Conservation (phyloP, 2,797 vertebrate genomes). For the Etheostoma perlongum region DNA sequence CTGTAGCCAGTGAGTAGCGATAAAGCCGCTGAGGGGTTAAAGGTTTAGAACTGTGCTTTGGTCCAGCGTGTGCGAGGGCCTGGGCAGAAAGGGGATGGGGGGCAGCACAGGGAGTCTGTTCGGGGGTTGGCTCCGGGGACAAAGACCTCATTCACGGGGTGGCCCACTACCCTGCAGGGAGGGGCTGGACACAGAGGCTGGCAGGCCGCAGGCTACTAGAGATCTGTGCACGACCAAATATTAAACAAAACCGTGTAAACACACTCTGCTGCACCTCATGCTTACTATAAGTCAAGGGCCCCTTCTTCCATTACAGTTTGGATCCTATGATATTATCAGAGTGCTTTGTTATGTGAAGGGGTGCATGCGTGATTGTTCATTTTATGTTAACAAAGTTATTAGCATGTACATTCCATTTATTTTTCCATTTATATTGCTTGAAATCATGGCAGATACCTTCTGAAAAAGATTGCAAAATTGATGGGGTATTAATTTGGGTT, state of each 20-base stretch:
- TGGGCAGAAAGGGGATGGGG: conserved; percentile 54
- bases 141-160: conserved; percentile 81
- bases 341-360: not conserved
- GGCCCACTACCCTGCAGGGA: conserved; percentile 71
- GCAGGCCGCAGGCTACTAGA: conserved; percentile 61
- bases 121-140: conserved; percentile 77
- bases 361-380: conserved; percentile 7
- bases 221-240: conserved; percentile 61
- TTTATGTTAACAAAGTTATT: conserved; percentile 8
- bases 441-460: not conserved
- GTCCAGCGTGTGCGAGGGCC: conserved; percentile 71
- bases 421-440: not conserved
- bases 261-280: conserved; percentile 43
- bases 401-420: conserved; percentile 2
- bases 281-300: conserved; percentile 8
- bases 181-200: conserved; percentile 70
- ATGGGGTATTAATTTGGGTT: not conserved
- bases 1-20: conserved; percentile 18
- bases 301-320: conserved; percentile 1
- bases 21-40: conserved; percentile 72
- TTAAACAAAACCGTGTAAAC: conserved; percentile 53
- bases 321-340: conserved; percentile 14
- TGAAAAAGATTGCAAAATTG: not conserved
- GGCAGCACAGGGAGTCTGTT: conserved; percentile 63
- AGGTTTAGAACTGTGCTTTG: conserved; percentile 76